Base-by-base conservation (phyloP, 1,140 invertebrate species). In the Caerostris extrusa region DNA sequence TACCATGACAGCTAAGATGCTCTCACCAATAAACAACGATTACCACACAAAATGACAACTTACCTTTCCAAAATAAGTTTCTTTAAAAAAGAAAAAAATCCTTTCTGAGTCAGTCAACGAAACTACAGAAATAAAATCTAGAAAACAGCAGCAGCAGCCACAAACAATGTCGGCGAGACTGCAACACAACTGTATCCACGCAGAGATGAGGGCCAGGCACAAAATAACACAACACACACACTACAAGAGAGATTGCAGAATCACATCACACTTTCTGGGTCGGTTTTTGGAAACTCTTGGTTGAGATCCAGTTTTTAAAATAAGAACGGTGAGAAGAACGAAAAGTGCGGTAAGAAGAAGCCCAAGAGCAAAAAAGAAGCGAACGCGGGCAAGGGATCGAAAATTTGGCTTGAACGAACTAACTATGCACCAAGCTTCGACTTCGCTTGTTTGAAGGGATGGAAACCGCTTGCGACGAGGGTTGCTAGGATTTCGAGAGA, bases 361-460 rank as follows among this genome's bases (percentile, higher is more conserved):
- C 89, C 53, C 89, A 90, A 90, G 89, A 90, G 89, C 89, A 90
- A 81, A 19, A 61, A 56, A n/a, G n/a, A 57, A 57, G 85, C n/a
- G 61, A 64, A 64, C 61, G 17, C 7, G 7, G 17, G 56, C 82
- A 83, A 34, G 53, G 56, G 82, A 34, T 57, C n/a, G 7, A 34
- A 83, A 58, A 56, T 58, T 56, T 55, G 82, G 50, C 82, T 56
- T 53, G 71, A 77, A 77, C 34, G 14, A 67, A n/a, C n/a, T 34
- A 6, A 77, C 34, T 71, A 34, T 53, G 71, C 8, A 77, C 34
- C 82, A 19, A 83, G 82, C 82, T 57, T 83, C 82, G 6, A 10
- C 17, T 83, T 56, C 55, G 56, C 56, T 83, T 83, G 82, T 83
- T 56, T 56, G 82, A 64, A 10, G 61, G 17, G 56, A 56, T 83